These are phyloP conservation scores for Pomacea canaliculata DNA, from an alignment of 2,888 invertebrate genomes.

Conservation along the genomic window DNA sequence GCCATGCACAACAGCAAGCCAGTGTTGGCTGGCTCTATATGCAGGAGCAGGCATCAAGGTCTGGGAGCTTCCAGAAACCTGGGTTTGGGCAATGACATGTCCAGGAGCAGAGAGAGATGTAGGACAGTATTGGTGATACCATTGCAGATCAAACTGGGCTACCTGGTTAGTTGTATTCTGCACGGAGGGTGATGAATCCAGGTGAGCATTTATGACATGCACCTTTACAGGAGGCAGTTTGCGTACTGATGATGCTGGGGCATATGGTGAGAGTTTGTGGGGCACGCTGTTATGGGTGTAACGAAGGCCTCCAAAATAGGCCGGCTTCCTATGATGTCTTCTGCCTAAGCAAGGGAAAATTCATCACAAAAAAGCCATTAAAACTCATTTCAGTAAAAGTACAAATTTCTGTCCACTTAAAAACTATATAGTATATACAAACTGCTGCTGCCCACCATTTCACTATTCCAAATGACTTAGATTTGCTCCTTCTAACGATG, in stretches of 20 bases:
- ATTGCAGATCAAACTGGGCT: constrained; percentile 3
- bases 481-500: too few species aligned
- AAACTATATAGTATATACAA: too few species aligned
- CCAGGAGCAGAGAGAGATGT: neutral
- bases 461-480: too few species aligned
- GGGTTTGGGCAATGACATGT: neutral
- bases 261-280: constrained; percentile 46
- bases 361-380: neutral
- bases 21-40: constrained; percentile 17
- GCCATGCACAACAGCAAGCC: constrained; percentile 11
- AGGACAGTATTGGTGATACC: neutral
- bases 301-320: constrained; percentile 22
- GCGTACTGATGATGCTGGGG: constrained; percentile 46
- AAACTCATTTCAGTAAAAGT: too few species aligned
- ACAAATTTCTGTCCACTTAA: too few species aligned
- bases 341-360: constrained; percentile 25
- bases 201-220: constrained; percentile 50
- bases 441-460: too few species aligned
- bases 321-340: constrained; percentile 21
- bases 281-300: constrained; percentile 48
- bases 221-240: constrained; percentile 58
- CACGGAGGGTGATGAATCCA: constrained; percentile 3
- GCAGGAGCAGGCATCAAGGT: constrained; percentile 3
- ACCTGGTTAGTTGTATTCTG: neutral
- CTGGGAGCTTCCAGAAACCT: neutral